Percentiles rank a stretch among this genome's conserved stretches.
Conservation (phyloP, 2,113 vertebrate genomes). For the Laticauda colubrina region DNA sequence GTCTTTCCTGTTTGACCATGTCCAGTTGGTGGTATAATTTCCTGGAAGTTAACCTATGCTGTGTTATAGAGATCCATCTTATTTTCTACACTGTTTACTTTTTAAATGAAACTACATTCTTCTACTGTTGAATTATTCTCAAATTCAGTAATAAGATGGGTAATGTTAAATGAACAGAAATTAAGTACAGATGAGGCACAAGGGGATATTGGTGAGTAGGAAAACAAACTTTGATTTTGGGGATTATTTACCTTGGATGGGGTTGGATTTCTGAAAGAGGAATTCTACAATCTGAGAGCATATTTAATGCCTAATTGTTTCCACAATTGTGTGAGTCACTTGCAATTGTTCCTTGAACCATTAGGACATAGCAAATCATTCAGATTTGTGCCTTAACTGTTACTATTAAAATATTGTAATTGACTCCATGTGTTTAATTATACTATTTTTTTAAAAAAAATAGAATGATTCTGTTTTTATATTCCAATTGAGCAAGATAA, state of each 20-base stretch:
- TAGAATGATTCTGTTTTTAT: not conserved
- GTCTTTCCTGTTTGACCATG: not conserved
- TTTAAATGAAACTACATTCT: not conserved
- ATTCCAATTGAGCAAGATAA: not conserved
- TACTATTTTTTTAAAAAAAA: not conserved
- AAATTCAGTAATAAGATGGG: not conserved
- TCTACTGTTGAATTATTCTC: not conserved
- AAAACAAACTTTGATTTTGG: not conserved
- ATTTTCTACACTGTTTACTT: not conserved
- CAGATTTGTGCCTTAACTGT: not conserved
- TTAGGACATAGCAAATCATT: not conserved
- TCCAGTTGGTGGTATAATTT: not conserved
- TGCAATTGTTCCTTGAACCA: not conserved
- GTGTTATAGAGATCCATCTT: not conserved
- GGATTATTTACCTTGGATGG: not conserved
- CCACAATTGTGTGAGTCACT: not conserved
- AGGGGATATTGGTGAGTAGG: not conserved
- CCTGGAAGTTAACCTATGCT: not conserved
- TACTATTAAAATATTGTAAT: not conserved
- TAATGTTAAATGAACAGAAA: not conserved
- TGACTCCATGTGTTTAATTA: not conserved
- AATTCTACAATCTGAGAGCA: not conserved
- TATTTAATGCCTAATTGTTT: not conserved
- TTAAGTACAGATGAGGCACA: not conserved
- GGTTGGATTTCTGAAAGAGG: not conserved